These are phyloP conservation scores for Coelopa pilipes DNA, from an alignment of 2,888 invertebrate species.

Conservation along the genomic window DNA sequence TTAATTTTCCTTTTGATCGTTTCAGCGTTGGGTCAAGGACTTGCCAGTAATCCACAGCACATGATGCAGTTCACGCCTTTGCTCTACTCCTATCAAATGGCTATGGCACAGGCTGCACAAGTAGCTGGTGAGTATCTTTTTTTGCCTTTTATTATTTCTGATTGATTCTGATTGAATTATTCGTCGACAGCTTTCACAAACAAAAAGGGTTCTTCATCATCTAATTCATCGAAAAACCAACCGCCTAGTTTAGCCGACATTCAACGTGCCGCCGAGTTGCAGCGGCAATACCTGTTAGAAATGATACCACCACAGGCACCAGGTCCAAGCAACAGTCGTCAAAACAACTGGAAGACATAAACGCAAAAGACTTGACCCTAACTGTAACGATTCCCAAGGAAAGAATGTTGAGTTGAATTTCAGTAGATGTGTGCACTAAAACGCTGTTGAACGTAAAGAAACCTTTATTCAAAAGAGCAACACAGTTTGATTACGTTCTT, in stretches of 20 bases:
- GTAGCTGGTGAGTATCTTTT: slow-evolving; percentile 62
- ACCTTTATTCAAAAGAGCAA: not conserved
- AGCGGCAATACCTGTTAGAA: slow-evolving; percentile 94
- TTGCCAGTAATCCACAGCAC: slow-evolving; percentile 75
- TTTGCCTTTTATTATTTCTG: too few species aligned
- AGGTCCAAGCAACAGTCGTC: slow-evolving; percentile 65
- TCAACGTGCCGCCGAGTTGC: slow-evolving; percentile 87
- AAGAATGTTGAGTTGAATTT: slow-evolving; percentile 1
- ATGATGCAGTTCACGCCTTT: slow-evolving; percentile 90
- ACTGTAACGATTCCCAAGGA: slow-evolving; percentile 9
- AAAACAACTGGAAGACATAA: slow-evolving; percentile 68
- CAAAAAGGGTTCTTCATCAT: slow-evolving; percentile 52
- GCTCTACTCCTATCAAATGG: slow-evolving; percentile 89
- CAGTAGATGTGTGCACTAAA: not conserved
- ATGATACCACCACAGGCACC: slow-evolving; percentile 78
- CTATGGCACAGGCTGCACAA: slow-evolving; percentile 80
- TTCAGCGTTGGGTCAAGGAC: slow-evolving; percentile 62
- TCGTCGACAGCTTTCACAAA: slow-evolving; percentile 37
- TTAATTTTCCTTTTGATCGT: not conserved
- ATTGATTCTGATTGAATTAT: not conserved
- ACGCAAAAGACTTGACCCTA: slow-evolving; percentile 9
- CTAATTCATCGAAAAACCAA: slow-evolving; percentile 61
- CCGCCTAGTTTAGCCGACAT: slow-evolving; percentile 75
- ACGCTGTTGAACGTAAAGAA: not conserved
- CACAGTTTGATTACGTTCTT: slow-evolving; percentile 6